Percentiles rank a stretch among this genome's conserved stretches.
Evolutionary conservation across 2,888 invertebrate genomes (phyloP).

Genomic region (Erebia ligea): DNA sequence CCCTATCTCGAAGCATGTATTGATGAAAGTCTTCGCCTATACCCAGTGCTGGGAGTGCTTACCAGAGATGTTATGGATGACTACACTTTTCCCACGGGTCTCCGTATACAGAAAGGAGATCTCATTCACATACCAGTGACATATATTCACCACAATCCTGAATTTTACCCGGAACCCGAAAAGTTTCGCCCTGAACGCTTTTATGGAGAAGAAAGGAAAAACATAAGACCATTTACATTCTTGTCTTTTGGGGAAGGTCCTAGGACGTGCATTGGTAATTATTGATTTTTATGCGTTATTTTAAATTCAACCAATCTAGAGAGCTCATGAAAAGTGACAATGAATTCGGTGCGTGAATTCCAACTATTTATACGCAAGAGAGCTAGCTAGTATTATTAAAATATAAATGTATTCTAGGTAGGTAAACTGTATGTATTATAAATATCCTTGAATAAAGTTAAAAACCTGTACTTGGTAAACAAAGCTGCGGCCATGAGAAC

Average conservation of each 20-base stretch:
- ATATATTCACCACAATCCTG: slow-evolving; percentile 52
- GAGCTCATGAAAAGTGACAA: no score
- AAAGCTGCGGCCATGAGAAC: neutral
- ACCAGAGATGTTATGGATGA: slow-evolving; percentile 20
- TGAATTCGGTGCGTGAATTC: no score
- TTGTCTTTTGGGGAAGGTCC: slow-evolving; percentile 61
- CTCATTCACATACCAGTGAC: slow-evolving; percentile 57
- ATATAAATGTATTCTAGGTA: no score
- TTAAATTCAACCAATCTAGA: no score
- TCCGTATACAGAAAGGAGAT: slow-evolving; percentile 51
- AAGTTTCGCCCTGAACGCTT: slow-evolving; percentile 57
- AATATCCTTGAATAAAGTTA: no score
- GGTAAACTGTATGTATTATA: no score
- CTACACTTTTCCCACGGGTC: slow-evolving; percentile 50
- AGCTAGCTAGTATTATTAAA: no score
- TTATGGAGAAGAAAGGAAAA: slow-evolving; percentile 46
- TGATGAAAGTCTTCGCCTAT: slow-evolving; percentile 9
- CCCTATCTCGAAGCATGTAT: slow-evolving; percentile 18
- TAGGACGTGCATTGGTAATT: slow-evolving; percentile 60
- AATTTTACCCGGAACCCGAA: slow-evolving; percentile 55
- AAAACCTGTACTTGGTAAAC: no score
- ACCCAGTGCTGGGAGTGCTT: slow-evolving; percentile 13
- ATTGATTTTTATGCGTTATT: neutral
- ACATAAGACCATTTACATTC: slow-evolving; percentile 52
- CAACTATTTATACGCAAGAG: no score